Conservation (phyloP, 2,113 vertebrate species). For the Passer montanus region DNA sequence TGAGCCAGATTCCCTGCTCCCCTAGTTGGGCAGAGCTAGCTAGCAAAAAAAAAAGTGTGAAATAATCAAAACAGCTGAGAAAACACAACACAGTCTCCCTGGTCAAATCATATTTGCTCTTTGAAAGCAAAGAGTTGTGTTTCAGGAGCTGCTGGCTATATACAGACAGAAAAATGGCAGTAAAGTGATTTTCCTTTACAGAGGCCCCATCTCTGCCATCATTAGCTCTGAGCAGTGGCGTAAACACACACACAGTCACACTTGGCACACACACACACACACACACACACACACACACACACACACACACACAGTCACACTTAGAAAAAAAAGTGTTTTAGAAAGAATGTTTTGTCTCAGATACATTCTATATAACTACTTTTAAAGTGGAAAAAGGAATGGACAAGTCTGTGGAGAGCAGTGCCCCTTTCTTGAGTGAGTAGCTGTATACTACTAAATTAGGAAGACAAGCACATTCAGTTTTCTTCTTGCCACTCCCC, state of each 20-base stretch:
- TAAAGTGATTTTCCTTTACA: neutral
- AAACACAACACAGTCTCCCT: conserved; percentile 32
- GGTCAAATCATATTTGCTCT: conserved; percentile 18
- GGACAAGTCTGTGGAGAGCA: neutral
- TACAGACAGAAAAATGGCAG: neutral
- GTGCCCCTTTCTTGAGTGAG: accelerated
- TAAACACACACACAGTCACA: neutral
- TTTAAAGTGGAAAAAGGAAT: neutral
- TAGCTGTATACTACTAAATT: neutral
- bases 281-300: too few relatives aligned
- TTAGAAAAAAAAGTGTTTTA: neutral
- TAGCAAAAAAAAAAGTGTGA: neutral
- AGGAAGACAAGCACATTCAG: neutral
- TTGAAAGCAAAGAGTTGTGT: neutral
- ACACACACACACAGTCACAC: neutral
- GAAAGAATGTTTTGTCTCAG: neutral
- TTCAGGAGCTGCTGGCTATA: neutral
- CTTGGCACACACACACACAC: neutral
- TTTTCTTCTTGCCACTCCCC: neutral
- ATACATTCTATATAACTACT: neutral
- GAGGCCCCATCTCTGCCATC: neutral
- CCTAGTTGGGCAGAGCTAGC: neutral
- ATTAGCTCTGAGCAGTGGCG: neutral
- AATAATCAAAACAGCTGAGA: conserved; percentile 63
- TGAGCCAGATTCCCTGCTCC: neutral